A percentile compares a stretch with the other conserved stretches of the same genome.
Evolutionary conservation across 2,888 invertebrate genomes (phyloP).

Genomic region (Prenolepis imparis): DNA sequence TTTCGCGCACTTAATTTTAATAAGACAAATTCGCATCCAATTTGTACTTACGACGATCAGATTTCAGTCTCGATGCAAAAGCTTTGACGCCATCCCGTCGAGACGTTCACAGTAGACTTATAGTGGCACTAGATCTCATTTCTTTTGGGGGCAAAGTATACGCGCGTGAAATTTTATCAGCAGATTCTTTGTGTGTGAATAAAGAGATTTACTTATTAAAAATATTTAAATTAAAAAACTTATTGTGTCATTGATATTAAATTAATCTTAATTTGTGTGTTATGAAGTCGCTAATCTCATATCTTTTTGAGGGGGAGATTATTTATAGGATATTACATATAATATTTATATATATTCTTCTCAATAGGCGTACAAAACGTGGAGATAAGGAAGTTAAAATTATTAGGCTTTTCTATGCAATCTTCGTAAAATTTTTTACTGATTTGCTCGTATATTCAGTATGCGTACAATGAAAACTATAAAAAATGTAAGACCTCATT

Average conservation of each 20-base stretch:
- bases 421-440: background rate
- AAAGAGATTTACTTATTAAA: background rate
- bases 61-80: slow-evolving; percentile 45
- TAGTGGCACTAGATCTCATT: background rate
- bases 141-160: background rate
- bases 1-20: slow-evolving; percentile 58
- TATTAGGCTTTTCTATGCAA: background rate
- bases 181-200: background rate
- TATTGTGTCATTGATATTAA: background rate
- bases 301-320: background rate
- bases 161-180: background rate
- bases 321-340: background rate
- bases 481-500: background rate
- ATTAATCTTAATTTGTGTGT: background rate
- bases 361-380: background rate
- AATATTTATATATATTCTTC: background rate
- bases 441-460: background rate
- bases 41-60: slow-evolving; percentile 53
- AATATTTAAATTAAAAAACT: background rate
- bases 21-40: slow-evolving; percentile 53
- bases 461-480: background rate
- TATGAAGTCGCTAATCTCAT: background rate
- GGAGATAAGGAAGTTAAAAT: background rate
- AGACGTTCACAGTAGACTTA: background rate
- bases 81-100: background rate